These are phyloP conservation scores for Callithrix jacchus DNA, from an alignment of 2,113 vertebrate species.

Conservation along the genomic window DNA sequence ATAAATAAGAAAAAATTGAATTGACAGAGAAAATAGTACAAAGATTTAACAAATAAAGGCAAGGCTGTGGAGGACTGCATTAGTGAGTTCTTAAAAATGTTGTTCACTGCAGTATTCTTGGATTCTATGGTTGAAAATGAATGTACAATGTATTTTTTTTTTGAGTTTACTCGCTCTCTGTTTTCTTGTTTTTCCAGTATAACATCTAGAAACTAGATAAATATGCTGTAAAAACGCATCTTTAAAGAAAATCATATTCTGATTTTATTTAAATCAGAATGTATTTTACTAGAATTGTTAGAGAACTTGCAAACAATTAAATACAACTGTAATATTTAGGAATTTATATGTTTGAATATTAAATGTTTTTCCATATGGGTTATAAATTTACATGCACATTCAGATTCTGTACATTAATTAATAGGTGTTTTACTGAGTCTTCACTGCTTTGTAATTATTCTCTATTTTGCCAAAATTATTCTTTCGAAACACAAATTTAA, in stretches of 20 bases:
- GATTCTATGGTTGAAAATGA: constrained; percentile 27
- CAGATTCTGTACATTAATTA: constrained; percentile 37
- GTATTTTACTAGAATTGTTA: constrained; percentile 42
- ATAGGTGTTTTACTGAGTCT: neutral
- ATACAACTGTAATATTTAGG: constrained; percentile 45
- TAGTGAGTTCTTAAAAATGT: constrained; percentile 3
- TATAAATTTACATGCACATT: constrained; percentile 43
- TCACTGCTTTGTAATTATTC: constrained; percentile 39
- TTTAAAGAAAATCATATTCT: constrained; percentile 49
- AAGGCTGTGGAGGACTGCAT: neutral
- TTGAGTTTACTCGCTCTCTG: constrained; percentile 3
- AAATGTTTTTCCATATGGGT: constrained; percentile 15
- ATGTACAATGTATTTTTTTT: constrained; percentile 23
- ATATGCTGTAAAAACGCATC: constrained; percentile 29
- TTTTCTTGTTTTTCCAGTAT: neutral
- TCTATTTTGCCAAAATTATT: constrained; percentile 18
- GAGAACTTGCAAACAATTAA: constrained; percentile 46
- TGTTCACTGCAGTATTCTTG: neutral
- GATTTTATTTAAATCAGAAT: constrained; percentile 59
- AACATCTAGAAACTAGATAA: constrained; percentile 10
- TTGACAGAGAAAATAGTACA: neutral
- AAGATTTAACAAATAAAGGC: neutral
- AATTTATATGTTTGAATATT: constrained; percentile 58
- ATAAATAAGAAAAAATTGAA: neutral
- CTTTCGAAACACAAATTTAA: constrained; percentile 37